Percentiles rank a stretch among this genome's conserved stretches.
Conservation (phyloP, 2,113 vertebrate species). For the Esox niger region DNA sequence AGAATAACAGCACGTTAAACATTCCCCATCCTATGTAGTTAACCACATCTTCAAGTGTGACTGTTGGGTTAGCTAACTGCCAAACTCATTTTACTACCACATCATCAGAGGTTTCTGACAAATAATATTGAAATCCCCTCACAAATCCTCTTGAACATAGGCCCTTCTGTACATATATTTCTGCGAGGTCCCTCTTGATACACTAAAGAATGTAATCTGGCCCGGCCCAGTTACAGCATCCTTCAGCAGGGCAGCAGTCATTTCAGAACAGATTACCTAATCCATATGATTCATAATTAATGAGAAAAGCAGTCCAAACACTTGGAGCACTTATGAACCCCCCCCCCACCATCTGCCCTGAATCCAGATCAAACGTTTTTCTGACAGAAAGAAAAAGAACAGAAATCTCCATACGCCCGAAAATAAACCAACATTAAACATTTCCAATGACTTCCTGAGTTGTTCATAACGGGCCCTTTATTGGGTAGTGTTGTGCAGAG, state of each 20-base stretch:
- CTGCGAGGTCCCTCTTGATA: background rate
- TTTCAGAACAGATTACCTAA: slow-evolving; percentile 25
- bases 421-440: too few relatives aligned
- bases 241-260: slow-evolving; percentile 11
- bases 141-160: too few relatives aligned
- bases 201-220: background rate
- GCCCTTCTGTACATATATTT: too few relatives aligned
- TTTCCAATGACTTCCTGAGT: too few relatives aligned
- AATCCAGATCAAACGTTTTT: too few relatives aligned
- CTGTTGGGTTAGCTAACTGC: background rate
- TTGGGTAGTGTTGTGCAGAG: background rate
- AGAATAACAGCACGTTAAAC: too few relatives aligned
- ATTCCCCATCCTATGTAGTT: too few relatives aligned
- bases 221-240: background rate
- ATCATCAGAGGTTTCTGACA: background rate
- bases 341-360: too few relatives aligned
- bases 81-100: background rate
- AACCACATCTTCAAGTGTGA: background rate
- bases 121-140: too few relatives aligned
- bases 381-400: too few relatives aligned
- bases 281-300: slow-evolving; percentile 26
- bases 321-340: background rate
- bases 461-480: too few relatives aligned
- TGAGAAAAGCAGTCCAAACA: background rate
- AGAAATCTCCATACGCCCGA: too few relatives aligned